phyloP scores from a whole-genome alignment of 1,140 invertebrate species.

The Scaptomyza graminum region DNA sequence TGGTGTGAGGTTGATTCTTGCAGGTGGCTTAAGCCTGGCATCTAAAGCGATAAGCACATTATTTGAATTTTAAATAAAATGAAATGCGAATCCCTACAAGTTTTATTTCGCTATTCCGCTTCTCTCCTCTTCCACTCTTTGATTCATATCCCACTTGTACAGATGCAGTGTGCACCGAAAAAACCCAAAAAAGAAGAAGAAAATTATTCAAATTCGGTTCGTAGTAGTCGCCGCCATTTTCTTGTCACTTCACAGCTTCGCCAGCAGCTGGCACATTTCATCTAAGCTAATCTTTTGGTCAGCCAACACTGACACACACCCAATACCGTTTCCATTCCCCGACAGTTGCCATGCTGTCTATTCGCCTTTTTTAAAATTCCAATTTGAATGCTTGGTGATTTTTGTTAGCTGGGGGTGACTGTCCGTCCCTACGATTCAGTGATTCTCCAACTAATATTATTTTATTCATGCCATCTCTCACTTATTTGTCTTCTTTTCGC shows the following conservation, averaged over 20 bases:
- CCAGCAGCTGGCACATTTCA: conserved; percentile 32
- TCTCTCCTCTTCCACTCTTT: conserved; percentile 17
- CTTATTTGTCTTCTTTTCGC: conserved; percentile 52
- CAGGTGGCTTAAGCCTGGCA: conserved; percentile 72
- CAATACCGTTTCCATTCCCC: not conserved
- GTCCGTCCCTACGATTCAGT: conserved; percentile 26
- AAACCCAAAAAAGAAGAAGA: not conserved
- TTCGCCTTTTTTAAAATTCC: conserved; percentile 75
- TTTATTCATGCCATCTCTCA: conserved; percentile 73
- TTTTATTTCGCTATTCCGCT: conserved; percentile 4
- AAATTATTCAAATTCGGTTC: conserved; percentile 75
- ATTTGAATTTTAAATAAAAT: conserved; percentile 82
- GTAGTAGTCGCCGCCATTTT: conserved; percentile 71
- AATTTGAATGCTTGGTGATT: conserved; percentile 79
- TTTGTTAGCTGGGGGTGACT: not conserved
- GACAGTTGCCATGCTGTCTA: conserved; percentile 59
- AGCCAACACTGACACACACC: conserved; percentile 51
- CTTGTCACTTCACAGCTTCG: conserved; percentile 75
- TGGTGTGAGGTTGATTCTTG: conserved; percentile 23
- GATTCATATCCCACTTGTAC: conserved; percentile 55
- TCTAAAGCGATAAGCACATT: conserved; percentile 79
- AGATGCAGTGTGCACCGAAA: conserved; percentile 24
- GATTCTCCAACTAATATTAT: conserved; percentile 69
- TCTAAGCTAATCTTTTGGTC: conserved; percentile 81
- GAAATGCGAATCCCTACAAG: conserved; percentile 70